Evolutionary conservation across 1,140 invertebrate genomes (phyloP).

Genomic region (Euwallacea fornicatus): DNA sequence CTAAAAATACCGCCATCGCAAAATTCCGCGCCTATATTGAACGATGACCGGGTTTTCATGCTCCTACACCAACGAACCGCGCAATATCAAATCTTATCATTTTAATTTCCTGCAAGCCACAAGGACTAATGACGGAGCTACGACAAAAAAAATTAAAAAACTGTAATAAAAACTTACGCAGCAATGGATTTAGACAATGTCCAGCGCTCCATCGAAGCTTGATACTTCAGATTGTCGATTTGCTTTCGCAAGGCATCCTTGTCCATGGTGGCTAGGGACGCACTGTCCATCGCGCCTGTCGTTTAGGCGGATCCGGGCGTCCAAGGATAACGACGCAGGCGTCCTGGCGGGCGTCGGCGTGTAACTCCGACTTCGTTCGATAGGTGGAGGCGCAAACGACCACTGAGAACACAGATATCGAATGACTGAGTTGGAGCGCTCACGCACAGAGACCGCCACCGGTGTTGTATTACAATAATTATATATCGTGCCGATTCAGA

Average conservation of each 20-base stretch:
- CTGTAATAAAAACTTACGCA: conserved; percentile 74
- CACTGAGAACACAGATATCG: no score
- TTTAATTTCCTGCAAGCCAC: no score
- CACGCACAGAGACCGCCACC: no score
- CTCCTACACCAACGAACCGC: no score
- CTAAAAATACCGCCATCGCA: conserved; percentile 5
- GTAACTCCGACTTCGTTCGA: neutral
- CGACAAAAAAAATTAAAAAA: neutral
- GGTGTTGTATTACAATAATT: no score
- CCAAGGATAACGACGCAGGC: conserved; percentile 48
- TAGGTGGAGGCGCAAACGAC: no score
- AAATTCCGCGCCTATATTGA: neutral
- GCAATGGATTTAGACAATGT: conserved; percentile 90
- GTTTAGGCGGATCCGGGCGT: conserved; percentile 40
- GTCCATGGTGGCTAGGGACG: conserved; percentile 91
- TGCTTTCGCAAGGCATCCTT: conserved; percentile 96
- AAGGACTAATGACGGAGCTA: no score
- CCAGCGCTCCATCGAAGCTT: conserved; percentile 94
- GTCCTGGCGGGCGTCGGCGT: conserved; percentile 37
- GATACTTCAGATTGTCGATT: conserved; percentile 96
- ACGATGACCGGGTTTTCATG: no score
- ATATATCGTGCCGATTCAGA: no score
- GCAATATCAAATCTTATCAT: no score
- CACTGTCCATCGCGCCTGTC: conserved; percentile 60
- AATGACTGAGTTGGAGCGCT: no score